These are phyloP conservation scores for Cygnus olor DNA, from an alignment of 2,797 vertebrate species.

Conservation along the genomic window DNA sequence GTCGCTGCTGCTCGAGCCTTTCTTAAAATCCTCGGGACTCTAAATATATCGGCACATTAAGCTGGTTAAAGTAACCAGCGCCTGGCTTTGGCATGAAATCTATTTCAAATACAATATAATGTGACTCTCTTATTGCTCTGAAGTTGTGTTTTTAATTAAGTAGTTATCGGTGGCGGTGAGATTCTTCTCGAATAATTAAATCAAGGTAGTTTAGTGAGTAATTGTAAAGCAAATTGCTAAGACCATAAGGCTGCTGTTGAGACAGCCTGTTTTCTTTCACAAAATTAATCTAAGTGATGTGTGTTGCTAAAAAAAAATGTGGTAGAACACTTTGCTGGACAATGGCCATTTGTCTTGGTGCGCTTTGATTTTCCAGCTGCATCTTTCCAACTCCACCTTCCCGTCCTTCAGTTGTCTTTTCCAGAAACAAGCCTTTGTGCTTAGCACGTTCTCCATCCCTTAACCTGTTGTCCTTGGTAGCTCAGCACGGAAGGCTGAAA, in stretches of 20 bases:
- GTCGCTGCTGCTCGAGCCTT: background rate
- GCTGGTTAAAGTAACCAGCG: conserved; percentile 37
- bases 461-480: background rate
- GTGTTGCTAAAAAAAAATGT: conserved; percentile 11
- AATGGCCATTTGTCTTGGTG: conserved; percentile 15
- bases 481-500: background rate
- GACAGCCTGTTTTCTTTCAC: conserved; percentile 47
- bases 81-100: conserved; percentile 48
- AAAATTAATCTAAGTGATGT: conserved; percentile 40
- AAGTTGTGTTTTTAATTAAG: conserved; percentile 73
- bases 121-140: conserved; percentile 53
- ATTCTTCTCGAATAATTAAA: conserved; percentile 72
- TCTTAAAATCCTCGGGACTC: conserved; percentile 36
- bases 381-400: background rate
- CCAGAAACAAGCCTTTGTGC: background rate
- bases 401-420: background rate
- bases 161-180: conserved; percentile 49
- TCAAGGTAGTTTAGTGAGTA: conserved; percentile 71
- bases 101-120: conserved; percentile 38
- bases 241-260: conserved; percentile 40
- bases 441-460: background rate
- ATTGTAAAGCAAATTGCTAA: conserved; percentile 63
- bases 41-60: conserved; percentile 34
- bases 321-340: background rate
- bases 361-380: background rate